phyloP scores from a whole-genome alignment of 35 echinoderm and acorn worm species.

The Apostichopus japonicus region DNA sequence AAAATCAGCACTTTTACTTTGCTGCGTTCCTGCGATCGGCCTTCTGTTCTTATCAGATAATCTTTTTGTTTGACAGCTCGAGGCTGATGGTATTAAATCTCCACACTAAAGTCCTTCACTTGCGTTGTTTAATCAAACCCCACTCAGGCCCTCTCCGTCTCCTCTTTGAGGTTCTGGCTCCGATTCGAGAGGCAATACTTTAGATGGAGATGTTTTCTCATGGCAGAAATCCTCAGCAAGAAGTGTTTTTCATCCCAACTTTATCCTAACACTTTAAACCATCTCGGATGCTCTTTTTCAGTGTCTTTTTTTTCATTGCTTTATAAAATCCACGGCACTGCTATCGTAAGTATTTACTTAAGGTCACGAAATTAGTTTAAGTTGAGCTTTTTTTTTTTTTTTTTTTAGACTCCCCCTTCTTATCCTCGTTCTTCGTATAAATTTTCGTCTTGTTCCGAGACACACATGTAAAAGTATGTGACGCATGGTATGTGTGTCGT shows the following conservation, averaged over 20 bases:
- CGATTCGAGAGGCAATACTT: neutral
- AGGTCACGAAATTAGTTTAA: neutral
- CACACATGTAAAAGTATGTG: too few relatives aligned
- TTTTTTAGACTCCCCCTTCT: too few relatives aligned
- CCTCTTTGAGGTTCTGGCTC: neutral
- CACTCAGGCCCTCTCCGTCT: neutral
- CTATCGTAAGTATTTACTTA: neutral
- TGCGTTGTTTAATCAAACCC: neutral
- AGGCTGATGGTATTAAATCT: neutral
- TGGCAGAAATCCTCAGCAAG: neutral
- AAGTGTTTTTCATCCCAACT: neutral
- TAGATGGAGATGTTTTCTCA: neutral
- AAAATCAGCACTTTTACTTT: too few relatives aligned
- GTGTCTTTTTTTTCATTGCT: neutral
- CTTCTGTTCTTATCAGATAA: too few relatives aligned
- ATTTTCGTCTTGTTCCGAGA: too few relatives aligned
- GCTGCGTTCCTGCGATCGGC: too few relatives aligned
- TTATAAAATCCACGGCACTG: neutral
- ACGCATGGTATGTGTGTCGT: too few relatives aligned
- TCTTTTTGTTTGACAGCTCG: neutral
- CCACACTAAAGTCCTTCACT: neutral
- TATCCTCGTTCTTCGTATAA: too few relatives aligned
- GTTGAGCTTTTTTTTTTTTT: neutral
- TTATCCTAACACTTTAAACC: neutral
- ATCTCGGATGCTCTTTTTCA: neutral